Evolutionary conservation across 2,797 vertebrate genomes (phyloP), one percentile per base, ranked within the genome.

Genomic region (Anomalospiza imberbis): DNA sequence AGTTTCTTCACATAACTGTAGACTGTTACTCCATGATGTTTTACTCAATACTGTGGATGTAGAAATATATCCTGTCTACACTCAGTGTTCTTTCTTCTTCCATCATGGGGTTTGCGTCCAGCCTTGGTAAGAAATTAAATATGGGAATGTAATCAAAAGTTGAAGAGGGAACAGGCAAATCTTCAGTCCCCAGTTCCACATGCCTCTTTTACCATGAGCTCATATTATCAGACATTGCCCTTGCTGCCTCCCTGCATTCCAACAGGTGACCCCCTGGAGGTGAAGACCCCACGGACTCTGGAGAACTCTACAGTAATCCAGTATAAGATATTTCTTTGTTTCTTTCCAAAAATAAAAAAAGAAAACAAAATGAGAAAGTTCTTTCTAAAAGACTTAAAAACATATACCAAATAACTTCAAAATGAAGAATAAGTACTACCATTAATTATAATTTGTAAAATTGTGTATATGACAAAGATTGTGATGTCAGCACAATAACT

Each of bases 291-390:
- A 6, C 3, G 0, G 25, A n/a, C 12, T 48, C 10, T 28, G 20
- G 22, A 20, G 11, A 63, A 50, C 29, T 51, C 48, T 45, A 42
- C 3, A 73, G 31, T 70, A 85, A 82, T 28, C 4, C 4, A 51
- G 5, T 51, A n/a, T 45, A 19, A 63, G 17, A 26, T 3, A 67
- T 4, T 0, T 4, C 18, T 54, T 86, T 36, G 0, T 42, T 84
- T 93, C 31, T 2, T 77, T n/a, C 22, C n/a, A 31, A 65, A 62
- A 77, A 71, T 2, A 22, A 47, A 28, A 62, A 13, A 24, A n/a
- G 0, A 12, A 17, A 31, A 47, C 28, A 67, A 26, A 21, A 1
- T 25, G 4, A 42, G 1, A 45, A 2, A 48, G 3, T 8, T 76
- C 38, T 88, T 77, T 77, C 31, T 74, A 36, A 70, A 73, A 57